These are phyloP conservation scores for Carpatolechia fugitivella DNA, from an alignment of 2,888 invertebrate species.

Conservation along the genomic window DNA sequence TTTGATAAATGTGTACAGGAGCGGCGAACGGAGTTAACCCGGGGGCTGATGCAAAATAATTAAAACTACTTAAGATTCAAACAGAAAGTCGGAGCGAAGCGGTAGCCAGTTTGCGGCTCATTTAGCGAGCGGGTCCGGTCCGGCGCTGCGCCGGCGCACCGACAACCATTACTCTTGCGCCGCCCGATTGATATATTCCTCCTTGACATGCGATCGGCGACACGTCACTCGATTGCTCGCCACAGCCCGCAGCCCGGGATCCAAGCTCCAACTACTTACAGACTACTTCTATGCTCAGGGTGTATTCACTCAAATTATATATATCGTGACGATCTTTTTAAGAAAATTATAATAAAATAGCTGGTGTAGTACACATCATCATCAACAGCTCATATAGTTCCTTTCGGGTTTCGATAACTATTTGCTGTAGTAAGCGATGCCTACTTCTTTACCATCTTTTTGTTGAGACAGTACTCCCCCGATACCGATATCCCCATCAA, in stretches of 20 bases:
- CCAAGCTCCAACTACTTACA: conserved; percentile 1
- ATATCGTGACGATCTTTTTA: too few relatives aligned
- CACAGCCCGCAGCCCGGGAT: conserved; percentile 24
- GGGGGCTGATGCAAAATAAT: conserved; percentile 69
- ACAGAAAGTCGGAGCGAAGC: conserved; percentile 58
- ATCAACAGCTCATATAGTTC: too few relatives aligned
- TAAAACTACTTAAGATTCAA: conserved; percentile 78
- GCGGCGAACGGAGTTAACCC: conserved; percentile 48
- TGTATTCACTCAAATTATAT: too few relatives aligned
- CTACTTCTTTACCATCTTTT: too few relatives aligned
- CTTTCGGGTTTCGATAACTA: too few relatives aligned
- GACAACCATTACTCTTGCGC: conserved; percentile 62
- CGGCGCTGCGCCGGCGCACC: conserved; percentile 31
- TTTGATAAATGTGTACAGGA: conserved; percentile 60
- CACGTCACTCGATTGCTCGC: conserved; percentile 57
- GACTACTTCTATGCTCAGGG: too few relatives aligned
- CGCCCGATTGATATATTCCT: conserved; percentile 70
- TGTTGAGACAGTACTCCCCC: too few relatives aligned
- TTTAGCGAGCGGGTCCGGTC: conserved; percentile 53
- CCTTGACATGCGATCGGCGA: conserved; percentile 73
- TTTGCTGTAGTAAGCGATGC: too few relatives aligned
- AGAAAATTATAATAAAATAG: too few relatives aligned
- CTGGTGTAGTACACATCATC: too few relatives aligned
- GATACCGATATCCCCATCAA: too few relatives aligned
- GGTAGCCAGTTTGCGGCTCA: conserved; percentile 64